Base-by-base conservation (phyloP, 2,888 invertebrate species). In the Apamea sordens region DNA sequence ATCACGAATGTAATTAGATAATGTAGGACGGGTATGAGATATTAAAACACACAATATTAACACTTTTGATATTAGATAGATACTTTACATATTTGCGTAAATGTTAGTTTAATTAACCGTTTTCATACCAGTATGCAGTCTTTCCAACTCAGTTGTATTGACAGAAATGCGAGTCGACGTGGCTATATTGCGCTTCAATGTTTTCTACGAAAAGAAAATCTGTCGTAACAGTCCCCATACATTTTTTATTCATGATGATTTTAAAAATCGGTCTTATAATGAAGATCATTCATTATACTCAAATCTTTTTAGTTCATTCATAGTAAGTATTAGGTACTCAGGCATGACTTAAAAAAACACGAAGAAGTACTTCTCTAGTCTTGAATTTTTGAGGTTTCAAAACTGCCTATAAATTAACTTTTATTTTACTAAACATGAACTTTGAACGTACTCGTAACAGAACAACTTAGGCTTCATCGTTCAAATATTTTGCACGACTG, bases 1-100 rank as follows among this genome's bases (percentile, higher is more conserved):
- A 71, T 85, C 81, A 88, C 81, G 69, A 87, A 85, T 80, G 86
- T 85, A 71, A 88, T 85, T 88, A 76, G 59, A 64, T 88, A 76
- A 88, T 73, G 73, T 64, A 71, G 64, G 13, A 73, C 64, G 71
- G 15, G 32, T 67, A 87, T n/a, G 56, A 44, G 28, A 65, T 24
- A 65, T 70, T 79, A 71, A 64, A 71, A 76, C 61, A 41, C 72
- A 83, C 21, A 59, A 32, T 56, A 73, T 70, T 59, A 36, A 69
- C 63, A 80, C 61, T 76, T 76, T 53, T 74, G 15, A 24, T 70
- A 71, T 75, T 61, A 72, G 11, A 18, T 61, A 72, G 6, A 18
- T 56, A 24, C 21, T 79, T 53, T 68, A 32, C 41, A 41, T 47
- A 24, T 56, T 68, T 47, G 44, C 13, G 24, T 68, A 68, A 67